Evolutionary conservation across 1,140 invertebrate species (phyloP).

Genomic region (Pomacea maculata): DNA sequence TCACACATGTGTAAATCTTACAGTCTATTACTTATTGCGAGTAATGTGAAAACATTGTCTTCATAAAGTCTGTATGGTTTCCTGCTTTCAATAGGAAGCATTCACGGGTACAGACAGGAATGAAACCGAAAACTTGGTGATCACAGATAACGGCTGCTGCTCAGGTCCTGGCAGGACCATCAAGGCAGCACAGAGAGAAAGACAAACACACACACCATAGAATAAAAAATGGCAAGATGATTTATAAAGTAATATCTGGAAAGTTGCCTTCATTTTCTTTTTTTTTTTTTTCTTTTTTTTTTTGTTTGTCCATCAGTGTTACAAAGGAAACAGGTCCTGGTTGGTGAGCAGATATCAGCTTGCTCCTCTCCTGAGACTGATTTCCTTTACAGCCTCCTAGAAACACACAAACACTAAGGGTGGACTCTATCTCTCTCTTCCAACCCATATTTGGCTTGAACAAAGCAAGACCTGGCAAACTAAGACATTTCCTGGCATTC

Average conservation of each 20-base stretch:
- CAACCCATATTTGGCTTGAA: too few species aligned
- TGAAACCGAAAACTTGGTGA: neutral
- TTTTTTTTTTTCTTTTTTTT: too few species aligned
- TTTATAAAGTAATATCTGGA: neutral
- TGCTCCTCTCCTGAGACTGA: neutral
- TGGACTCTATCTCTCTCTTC: too few species aligned
- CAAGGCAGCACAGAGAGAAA: neutral
- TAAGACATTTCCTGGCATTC: too few species aligned
- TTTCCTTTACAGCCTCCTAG: neutral
- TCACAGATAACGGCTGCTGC: neutral
- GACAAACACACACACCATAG: neutral
- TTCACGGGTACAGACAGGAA: too few species aligned
- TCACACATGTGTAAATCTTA: too few species aligned
- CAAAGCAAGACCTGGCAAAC: too few species aligned
- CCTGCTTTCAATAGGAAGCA: neutral
- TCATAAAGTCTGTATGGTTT: too few species aligned
- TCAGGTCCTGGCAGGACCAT: neutral
- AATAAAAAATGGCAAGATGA: neutral
- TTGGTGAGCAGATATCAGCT: neutral
- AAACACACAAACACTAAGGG: too few species aligned
- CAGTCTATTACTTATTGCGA: too few species aligned
- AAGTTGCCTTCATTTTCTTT: neutral
- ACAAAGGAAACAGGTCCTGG: neutral
- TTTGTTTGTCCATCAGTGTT: neutral
- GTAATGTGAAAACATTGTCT: too few species aligned